Evolutionary conservation across 64 coral and sea anemone genomes (phyloP).

Genomic region (Exaiptasia diaphana): DNA sequence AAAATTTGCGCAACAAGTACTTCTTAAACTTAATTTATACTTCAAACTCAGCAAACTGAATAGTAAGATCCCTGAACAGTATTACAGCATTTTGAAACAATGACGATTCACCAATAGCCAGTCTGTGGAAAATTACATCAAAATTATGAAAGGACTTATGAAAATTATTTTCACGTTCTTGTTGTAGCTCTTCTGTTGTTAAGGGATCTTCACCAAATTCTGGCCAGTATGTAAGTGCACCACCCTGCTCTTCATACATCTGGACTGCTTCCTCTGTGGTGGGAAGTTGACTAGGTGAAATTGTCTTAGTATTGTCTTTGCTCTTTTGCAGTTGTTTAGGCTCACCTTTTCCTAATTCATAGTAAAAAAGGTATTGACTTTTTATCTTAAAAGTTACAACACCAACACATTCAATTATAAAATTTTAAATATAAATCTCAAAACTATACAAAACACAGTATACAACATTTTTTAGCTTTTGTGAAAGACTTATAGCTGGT

Average conservation of each 20-base stretch:
- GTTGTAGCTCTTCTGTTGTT: neutral
- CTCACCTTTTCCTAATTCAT: constrained; percentile 1
- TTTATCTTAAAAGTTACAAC: no score
- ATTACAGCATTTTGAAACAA: neutral
- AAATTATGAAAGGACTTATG: neutral
- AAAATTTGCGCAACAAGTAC: no score
- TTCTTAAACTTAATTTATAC: no score
- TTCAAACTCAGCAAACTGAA: neutral
- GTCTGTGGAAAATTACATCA: neutral
- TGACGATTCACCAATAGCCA: neutral
- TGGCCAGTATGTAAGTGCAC: no score
- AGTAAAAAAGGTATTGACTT: no score
- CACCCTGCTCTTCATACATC: neutral
- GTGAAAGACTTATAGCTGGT: no score
- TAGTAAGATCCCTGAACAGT: neutral
- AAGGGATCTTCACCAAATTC: no score
- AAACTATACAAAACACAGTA: no score
- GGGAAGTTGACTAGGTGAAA: neutral
- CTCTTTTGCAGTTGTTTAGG: neutral
- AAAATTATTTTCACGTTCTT: neutral
- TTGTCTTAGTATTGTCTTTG: neutral
- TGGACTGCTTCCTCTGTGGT: neutral
- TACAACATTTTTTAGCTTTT: no score
- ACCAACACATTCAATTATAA: no score
- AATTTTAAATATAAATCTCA: no score